phyloP scores from a whole-genome alignment of 2,888 invertebrate genomes.

The Drosophila koepferae region DNA sequence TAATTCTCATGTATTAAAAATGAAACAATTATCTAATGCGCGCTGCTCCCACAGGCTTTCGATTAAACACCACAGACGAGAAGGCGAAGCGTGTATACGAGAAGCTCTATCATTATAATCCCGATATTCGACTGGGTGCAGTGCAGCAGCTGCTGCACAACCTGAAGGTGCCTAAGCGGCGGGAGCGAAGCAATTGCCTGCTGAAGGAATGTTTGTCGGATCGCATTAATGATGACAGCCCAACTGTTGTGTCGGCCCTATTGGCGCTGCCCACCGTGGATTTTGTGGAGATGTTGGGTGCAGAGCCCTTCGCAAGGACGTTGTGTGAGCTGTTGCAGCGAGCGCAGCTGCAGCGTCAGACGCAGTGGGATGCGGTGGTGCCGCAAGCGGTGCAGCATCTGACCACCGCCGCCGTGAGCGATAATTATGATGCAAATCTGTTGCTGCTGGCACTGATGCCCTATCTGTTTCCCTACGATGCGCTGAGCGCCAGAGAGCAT shows the following conservation, averaged over 20 bases:
- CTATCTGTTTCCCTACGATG: conserved; percentile 70
- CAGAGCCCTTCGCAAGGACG: conserved; percentile 85
- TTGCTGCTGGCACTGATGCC: conserved; percentile 80
- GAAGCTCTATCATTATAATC: conserved; percentile 90
- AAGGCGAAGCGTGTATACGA: conserved; percentile 88
- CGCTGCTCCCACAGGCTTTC: conserved; percentile 84
- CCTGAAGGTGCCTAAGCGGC: conserved; percentile 85
- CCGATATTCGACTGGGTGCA: conserved; percentile 89
- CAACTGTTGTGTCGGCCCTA: conserved; percentile 87
- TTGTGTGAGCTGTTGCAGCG: conserved; percentile 87
- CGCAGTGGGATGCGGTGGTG: conserved; percentile 85
- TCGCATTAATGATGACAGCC: conserved; percentile 89
- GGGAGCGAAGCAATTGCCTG: conserved; percentile 85
- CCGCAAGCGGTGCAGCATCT: conserved; percentile 86
- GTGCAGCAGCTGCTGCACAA: conserved; percentile 88
- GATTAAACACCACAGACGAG: conserved; percentile 86
- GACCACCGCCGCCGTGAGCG: conserved; percentile 84
- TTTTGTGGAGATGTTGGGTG: conserved; percentile 85
- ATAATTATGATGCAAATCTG: conserved; percentile 83
- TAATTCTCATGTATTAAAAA: not conserved
- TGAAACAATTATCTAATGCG: not conserved
- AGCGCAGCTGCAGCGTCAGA: conserved; percentile 75
- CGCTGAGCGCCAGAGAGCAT: conserved; percentile 47
- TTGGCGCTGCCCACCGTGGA: conserved; percentile 85
- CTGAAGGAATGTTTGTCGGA: conserved; percentile 88